These are phyloP conservation scores for Crossoptilon crossoptilon DNA, from an alignment of 2,797 vertebrate genomes.

Conservation along the genomic window DNA sequence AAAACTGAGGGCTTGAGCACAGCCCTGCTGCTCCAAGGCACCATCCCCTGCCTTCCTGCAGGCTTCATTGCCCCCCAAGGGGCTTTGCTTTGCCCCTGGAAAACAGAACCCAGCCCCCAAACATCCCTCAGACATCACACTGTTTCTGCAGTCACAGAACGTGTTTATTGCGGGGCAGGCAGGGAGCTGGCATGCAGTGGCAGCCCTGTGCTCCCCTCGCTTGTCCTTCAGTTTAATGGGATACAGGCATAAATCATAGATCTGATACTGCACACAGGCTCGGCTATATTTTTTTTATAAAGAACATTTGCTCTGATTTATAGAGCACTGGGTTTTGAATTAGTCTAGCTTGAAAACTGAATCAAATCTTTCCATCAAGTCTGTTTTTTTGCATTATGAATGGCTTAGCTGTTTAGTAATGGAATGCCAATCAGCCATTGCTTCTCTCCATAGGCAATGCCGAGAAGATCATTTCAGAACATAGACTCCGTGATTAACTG, in stretches of 20 bases:
- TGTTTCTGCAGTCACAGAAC: background rate
- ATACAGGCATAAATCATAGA: conserved; percentile 65
- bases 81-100: background rate
- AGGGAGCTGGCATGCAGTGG: background rate
- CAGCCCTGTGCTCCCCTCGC: background rate
- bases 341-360: conserved; percentile 74
- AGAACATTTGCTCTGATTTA: conserved; percentile 78
- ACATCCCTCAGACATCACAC: background rate
- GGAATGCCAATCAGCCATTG: conserved; percentile 62
- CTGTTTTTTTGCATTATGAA: conserved; percentile 47
- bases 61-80: background rate
- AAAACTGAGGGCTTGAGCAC: background rate
- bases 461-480: conserved; percentile 63
- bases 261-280: conserved; percentile 48
- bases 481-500: conserved; percentile 76
- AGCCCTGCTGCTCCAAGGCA: background rate
- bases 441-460: conserved; percentile 63
- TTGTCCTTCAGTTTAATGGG: conserved; percentile 72
- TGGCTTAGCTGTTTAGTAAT: conserved; percentile 58
- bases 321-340: conserved; percentile 70
- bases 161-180: background rate
- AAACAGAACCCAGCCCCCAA: background rate
- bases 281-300: conserved; percentile 72
- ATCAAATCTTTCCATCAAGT: conserved; percentile 69
- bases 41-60: background rate